These are phyloP conservation scores for Oncorhynchus kisutch DNA, from an alignment of 2,113 vertebrate genomes.

Conservation along the genomic window DNA sequence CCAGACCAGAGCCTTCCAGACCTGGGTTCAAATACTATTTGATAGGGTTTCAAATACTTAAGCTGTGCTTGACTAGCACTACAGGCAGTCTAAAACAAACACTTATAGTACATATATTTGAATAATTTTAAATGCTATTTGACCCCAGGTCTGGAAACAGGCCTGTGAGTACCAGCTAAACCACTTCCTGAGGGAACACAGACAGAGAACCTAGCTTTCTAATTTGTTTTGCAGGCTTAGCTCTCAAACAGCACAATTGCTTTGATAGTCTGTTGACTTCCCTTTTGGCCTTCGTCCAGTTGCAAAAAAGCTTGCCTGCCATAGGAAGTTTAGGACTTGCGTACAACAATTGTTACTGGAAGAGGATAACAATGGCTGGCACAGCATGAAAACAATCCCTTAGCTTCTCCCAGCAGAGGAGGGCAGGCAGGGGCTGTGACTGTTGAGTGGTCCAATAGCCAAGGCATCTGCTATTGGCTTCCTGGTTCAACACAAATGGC, in stretches of 20 bases:
- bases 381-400: constrained; percentile 53
- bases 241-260: constrained; percentile 31
- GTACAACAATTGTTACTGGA: constrained; percentile 65
- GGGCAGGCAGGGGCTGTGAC: constrained; percentile 36
- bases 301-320: constrained; percentile 47
- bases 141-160: constrained; percentile 9
- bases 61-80: constrained; percentile 46
- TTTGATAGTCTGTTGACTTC: constrained; percentile 57
- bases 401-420: constrained; percentile 46
- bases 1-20: constrained; percentile 54
- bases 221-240: constrained; percentile 68
- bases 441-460: constrained; percentile 56
- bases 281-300: constrained; percentile 62
- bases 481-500: constrained; percentile 57
- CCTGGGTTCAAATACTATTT: constrained; percentile 20
- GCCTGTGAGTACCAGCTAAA: constrained; percentile 44
- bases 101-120: constrained; percentile 22
- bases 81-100: neutral
- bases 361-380: constrained; percentile 78
- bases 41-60: too few species aligned
- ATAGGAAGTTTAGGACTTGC: constrained; percentile 74
- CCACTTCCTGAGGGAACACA: constrained; percentile 55
- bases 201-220: constrained; percentile 58
- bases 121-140: too few species aligned
- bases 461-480: constrained; percentile 67